Evolutionary conservation across 2,113 vertebrate genomes (phyloP), one percentile per base, ranked within the genome.

Genomic region (Ophthalmolycus amberensis): DNA sequence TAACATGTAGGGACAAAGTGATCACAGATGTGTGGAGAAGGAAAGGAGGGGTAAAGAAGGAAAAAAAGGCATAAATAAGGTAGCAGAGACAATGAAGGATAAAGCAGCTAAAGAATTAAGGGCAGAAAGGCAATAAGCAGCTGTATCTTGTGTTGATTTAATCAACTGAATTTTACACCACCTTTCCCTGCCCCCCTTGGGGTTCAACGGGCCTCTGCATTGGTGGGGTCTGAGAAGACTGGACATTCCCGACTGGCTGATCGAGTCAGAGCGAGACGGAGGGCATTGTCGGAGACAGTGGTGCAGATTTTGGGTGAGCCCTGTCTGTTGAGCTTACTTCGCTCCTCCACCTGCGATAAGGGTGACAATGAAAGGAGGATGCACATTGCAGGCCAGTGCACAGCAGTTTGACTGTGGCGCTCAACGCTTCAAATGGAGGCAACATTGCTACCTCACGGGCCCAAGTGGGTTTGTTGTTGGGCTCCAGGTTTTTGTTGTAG

Each of bases 121-220:
- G 15, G 18, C 48, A 80, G 52, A 84, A 44, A 77, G 27, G 62
- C 15, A n/a, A 73, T 5, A 42, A 68, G 60, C 56, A 70, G 40
- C n/a, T 79, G 16, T 9, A 48, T 56, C 20, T 25, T 75, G 5
- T 0, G 7, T 56, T 29, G 14, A 46, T 40, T 14, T 14, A 9
- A 62, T 44, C 1, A 60, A 63, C 20, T 44, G n/a, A 52, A 50
- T 37, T 70, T 46, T 25, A 29, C 65, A 88, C 85, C 86, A 98
- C 97, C 96, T 98, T 98, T 90, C 97, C 95, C 69, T 96, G 96
- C 66, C 96, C 96, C n/a, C 97, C 97, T 88, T 97, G 97, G 44
- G 97, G 96, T 86, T 98, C 97, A 8, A 97, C 97, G 0, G 97
- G 96, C 79, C 97, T 95, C 92, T 98, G 97, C 96, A 97, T 97